phyloP scores from a whole-genome alignment of 2,113 vertebrate species.

The Cynopterus brachyotis region DNA sequence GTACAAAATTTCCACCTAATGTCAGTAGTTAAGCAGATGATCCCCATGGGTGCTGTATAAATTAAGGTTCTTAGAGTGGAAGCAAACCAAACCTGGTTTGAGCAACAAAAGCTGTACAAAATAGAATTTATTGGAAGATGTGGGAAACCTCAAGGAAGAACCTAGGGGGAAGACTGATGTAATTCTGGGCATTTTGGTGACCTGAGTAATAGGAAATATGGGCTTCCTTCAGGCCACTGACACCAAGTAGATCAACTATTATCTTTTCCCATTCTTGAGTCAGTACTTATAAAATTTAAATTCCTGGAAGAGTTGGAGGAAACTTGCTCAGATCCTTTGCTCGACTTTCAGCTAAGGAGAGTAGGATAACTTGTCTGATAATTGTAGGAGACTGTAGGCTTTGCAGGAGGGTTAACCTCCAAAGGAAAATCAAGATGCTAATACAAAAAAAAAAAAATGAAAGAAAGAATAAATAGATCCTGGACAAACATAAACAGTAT shows the following conservation, averaged over 20 bases:
- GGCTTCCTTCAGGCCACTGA: neutral
- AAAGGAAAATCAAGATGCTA: slow-evolving; percentile 16
- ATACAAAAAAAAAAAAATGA: neutral
- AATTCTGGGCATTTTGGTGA: neutral
- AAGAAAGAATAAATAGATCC: neutral
- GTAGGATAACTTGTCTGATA: neutral
- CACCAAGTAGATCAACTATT: neutral
- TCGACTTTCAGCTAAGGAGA: neutral
- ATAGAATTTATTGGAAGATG: neutral
- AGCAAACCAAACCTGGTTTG: neutral
- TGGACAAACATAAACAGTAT: neutral
- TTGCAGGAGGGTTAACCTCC: neutral
- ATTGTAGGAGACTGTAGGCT: neutral
- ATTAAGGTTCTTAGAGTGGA: neutral
- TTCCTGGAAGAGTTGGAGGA: neutral
- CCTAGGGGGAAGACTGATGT: neutral
- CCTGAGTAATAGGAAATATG: neutral
- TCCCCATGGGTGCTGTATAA: neutral
- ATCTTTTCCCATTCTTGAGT: neutral
- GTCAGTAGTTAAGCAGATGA: neutral
- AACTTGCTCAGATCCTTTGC: neutral
- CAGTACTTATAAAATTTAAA: slow-evolving; percentile 8
- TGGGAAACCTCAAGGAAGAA: neutral
- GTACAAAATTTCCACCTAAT: neutral
- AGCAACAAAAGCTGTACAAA: neutral